Conservation (phyloP, 2,797 vertebrate species). For the Melanogrammus aeglefinus region DNA sequence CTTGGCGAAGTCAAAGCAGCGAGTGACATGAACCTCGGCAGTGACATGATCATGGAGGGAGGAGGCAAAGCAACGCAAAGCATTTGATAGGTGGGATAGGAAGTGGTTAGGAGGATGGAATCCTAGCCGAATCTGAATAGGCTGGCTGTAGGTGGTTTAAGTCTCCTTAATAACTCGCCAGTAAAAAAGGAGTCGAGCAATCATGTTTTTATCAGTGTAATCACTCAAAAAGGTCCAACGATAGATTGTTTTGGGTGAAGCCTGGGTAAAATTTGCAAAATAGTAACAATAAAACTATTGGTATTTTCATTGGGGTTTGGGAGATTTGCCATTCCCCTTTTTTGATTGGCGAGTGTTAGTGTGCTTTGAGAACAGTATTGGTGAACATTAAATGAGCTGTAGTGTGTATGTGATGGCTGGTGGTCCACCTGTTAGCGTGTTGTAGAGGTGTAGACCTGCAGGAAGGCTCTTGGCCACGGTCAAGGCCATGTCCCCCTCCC, state of each 20-base stretch:
- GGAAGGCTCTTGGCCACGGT: conserved; percentile 84
- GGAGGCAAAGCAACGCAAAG: no score
- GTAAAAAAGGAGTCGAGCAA: neutral
- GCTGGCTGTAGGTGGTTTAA: neutral
- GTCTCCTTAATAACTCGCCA: neutral
- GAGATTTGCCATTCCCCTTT: neutral
- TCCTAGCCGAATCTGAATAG: neutral
- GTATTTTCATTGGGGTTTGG: no score
- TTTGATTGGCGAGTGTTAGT: neutral
- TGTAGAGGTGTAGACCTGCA: conserved; percentile 89
- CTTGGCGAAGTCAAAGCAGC: no score
- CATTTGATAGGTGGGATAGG: no score
- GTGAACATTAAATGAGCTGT: neutral
- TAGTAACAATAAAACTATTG: no score
- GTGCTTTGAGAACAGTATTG: conserved; percentile 4
- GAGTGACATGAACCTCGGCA: no score
- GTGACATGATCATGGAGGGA: no score
- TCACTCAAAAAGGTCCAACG: no score
- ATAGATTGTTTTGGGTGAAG: neutral
- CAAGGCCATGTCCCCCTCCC: conserved; percentile 83
- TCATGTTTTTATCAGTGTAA: no score
- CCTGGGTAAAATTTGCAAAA: neutral
- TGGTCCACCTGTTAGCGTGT: conserved; percentile 78
- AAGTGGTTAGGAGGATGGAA: no score
- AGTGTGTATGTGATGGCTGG: neutral